Evolutionary conservation across 2,888 invertebrate species (phyloP), one percentile per base, ranked within the genome.

Genomic region (Bombylius discolor): DNA sequence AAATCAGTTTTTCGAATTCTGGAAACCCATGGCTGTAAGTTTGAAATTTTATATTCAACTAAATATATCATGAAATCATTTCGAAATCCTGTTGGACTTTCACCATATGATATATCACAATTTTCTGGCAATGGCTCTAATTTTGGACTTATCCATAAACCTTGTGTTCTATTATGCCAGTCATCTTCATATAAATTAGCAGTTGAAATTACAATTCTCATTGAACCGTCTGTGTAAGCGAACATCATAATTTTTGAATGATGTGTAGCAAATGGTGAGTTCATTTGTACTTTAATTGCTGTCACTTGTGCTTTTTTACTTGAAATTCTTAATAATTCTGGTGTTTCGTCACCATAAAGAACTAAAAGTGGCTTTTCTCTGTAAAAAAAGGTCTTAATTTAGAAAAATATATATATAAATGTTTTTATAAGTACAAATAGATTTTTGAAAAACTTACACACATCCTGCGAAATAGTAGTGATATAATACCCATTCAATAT

Each of bases 121-220:
- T 74, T 72, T 2, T 77, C 67, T 0, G 82, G 78, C 51, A 90
- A 67, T 47, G 76, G 77, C 0, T 87, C 84, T 63, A 93, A 85
- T 42, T 78, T 69, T 0, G 93, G 93, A 67, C 94, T 92, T 39
- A 96, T 78, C 96, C 96, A 96, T 11, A 95, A 73, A 82, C 94
- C 94, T 73, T 98, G 96, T 1, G 94, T 92, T 64, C 94, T 83
- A 70, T 95, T 89, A 65, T 88, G 83, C 97, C 97, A 98, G 72
- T 98, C 97, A 60, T 87, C 85, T 33, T 84, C 78, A 63, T 95
- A 88, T 5, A 97, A 77, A 76, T 98, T 98, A 0, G 96, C 93
- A 0, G 96, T 96, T 1, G 89, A 90, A 42, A 97, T 81, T 0
- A 94, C 85, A 7, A 97, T 83, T 12, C 95, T 77, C 53, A 96